Base-by-base conservation (phyloP, 2,113 vertebrate genomes). In the Salvelinus fontinalis region DNA sequence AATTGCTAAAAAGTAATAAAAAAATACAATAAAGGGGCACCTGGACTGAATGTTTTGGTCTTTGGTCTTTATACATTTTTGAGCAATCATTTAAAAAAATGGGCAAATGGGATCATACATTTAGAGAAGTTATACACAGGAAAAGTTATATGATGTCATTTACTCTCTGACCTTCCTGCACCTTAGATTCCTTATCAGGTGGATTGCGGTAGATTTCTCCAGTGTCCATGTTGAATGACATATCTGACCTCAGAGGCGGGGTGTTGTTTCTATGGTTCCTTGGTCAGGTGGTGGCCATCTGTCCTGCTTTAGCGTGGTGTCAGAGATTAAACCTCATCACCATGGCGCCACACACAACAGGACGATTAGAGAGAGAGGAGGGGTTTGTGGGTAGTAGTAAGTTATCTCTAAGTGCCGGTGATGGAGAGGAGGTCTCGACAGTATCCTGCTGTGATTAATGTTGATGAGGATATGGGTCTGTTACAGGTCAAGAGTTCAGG, bases 281-380 rank as follows among this genome's bases (percentile, higher is more conserved):
- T 83, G 29, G 62, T 20, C 24, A 49, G 39, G 59, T 64, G 64
- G 81, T 54, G 18, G 11, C 83, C 79, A 84, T 86, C 80, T 87
- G 86, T 68, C 44, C 78, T 75, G 49, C 67, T 31, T 75, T 81
- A 76, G 80, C 82, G 67, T 20, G 11, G 0, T 22, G 57, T 65
- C 64, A 66, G 64, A 83, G 27, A 80, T 81, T 74, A 75, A 76
- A 80, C 70, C 60, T 70, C 26, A 79, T 73, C 67, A 7, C 71
- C 65, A 54, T 70, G 74, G 71, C 22, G 62, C 66, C 62, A 34
- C 39, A 64, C 70, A 27, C 65, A 2, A 24, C 48, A 29, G 8
- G 20, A 60, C 5, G 49, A n/a, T 24, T 54, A 72, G 26, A 54
- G 73, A 67, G 59, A 78, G 5, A 72, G 73, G 26, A 14, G 0